These are phyloP conservation scores for Scaptomyza tumidula DNA, from an alignment of 2,888 invertebrate species.

Conservation along the genomic window DNA sequence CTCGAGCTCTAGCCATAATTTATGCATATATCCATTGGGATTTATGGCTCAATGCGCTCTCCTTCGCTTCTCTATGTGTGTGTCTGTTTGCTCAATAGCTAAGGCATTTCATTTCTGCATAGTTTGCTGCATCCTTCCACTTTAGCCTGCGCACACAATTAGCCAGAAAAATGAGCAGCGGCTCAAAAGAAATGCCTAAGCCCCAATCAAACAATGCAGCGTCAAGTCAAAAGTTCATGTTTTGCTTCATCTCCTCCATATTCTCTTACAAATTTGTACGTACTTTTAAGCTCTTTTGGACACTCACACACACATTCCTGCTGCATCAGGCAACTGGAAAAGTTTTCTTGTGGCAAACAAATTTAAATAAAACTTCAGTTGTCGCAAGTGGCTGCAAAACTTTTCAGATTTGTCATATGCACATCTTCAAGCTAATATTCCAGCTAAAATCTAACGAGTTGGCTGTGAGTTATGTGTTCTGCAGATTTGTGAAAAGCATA, in stretches of 20 bases:
- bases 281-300: slow-evolving; percentile 6
- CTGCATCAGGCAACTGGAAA: slow-evolving; percentile 29
- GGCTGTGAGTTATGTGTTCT: slow-evolving; percentile 9
- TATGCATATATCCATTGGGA: slow-evolving; percentile 79
- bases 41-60: slow-evolving; percentile 64
- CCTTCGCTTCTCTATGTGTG: slow-evolving; percentile 24
- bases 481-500: slow-evolving; percentile 4
- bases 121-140: slow-evolving; percentile 32
- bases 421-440: slow-evolving; percentile 64
- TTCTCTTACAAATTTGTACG: slow-evolving; percentile 3
- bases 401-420: slow-evolving; percentile 76
- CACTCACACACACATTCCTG: background rate
- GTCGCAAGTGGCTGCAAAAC: slow-evolving; percentile 57
- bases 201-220: slow-evolving; percentile 69
- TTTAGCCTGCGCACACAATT: slow-evolving; percentile 68
- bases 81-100: slow-evolving; percentile 64
- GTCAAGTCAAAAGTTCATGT: slow-evolving; percentile 53
- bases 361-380: slow-evolving; percentile 52
- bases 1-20: slow-evolving; percentile 62
- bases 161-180: slow-evolving; percentile 70
- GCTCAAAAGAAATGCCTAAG: slow-evolving; percentile 49
- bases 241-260: slow-evolving; percentile 10
- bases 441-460: slow-evolving; percentile 35
- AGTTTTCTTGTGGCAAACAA: slow-evolving; percentile 49
- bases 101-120: slow-evolving; percentile 59